A percentile compares a stretch with the other conserved stretches of the same genome.
Conservation (phyloP, 35 echinoderm and acorn worm genomes). For the Ophioderma brevispina region DNA sequence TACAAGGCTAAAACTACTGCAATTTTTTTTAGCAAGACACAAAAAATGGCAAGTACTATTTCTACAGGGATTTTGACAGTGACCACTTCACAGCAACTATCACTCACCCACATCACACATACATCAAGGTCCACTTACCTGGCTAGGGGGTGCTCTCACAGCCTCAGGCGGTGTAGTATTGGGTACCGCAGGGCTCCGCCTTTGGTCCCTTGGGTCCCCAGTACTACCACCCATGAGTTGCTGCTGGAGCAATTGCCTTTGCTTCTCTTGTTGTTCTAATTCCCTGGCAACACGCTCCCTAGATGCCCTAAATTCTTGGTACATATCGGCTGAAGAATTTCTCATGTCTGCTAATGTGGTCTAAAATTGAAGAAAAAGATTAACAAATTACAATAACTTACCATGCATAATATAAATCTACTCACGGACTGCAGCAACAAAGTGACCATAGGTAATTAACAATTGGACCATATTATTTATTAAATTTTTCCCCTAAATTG, state of each 20-base stretch:
- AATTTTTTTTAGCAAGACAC: too few species aligned
- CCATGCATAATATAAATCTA: too few species aligned
- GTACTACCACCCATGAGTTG: conserved; percentile 41
- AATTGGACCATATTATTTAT: too few species aligned
- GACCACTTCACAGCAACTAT: too few species aligned
- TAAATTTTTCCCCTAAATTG: too few species aligned
- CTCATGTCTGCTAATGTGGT: conserved; percentile 9
- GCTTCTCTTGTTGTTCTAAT: conserved; percentile 80
- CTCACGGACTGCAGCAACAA: too few species aligned
- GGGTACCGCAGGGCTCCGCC: not conserved
- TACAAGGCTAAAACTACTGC: too few species aligned
- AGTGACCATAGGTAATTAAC: too few species aligned
- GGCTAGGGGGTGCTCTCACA: not conserved
- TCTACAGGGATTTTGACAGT: too few species aligned
- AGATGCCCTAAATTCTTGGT: conserved; percentile 57
- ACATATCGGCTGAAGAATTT: conserved; percentile 36
- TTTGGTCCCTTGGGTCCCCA: not conserved
- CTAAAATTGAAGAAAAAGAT: not conserved
- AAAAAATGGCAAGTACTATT: too few species aligned
- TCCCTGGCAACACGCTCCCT: conserved; percentile 68
- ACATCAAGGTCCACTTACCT: conserved; percentile 9
- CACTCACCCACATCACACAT: too few species aligned
- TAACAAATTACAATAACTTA: too few species aligned
- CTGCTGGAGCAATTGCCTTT: conserved; percentile 75
- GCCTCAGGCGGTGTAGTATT: not conserved